Conservation (phyloP, 2,888 invertebrate species). For the Digitonthophagus gazella region DNA sequence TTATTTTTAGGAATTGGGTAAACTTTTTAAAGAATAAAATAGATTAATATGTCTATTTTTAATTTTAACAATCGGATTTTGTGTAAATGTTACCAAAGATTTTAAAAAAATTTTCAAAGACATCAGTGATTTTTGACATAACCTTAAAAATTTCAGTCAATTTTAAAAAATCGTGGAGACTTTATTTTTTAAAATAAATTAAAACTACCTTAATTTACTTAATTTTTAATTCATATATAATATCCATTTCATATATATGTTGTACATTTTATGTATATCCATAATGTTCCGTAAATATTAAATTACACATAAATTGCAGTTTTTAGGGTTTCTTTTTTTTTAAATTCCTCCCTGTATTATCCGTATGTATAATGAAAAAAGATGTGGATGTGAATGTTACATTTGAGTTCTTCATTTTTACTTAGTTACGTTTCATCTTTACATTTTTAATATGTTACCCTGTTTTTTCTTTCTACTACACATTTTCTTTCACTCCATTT, state of each 20-base stretch:
- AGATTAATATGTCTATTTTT: no score
- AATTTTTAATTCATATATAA: not conserved
- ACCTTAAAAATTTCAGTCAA: no score
- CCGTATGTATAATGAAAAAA: not conserved
- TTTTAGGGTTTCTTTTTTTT: not conserved
- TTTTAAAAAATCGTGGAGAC: no score
- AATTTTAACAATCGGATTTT: no score
- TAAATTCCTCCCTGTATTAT: not conserved
- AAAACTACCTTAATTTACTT: not conserved
- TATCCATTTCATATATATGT: not conserved
- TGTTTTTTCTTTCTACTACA: not conserved
- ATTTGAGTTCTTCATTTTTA: not conserved
- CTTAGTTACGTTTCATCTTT: no score
- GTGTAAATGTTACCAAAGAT: no score
- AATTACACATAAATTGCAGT: not conserved
- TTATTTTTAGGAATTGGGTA: no score
- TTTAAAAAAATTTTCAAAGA: no score
- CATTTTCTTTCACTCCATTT: not conserved
- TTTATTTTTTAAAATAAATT: no score
- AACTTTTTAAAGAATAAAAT: no score
- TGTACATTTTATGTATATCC: not conserved
- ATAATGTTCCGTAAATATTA: not conserved
- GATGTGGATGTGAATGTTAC: not conserved
- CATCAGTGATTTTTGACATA: no score
- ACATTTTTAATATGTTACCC: not conserved